These are phyloP conservation scores for Drosophila siamana DNA, from an alignment of 2,888 invertebrate genomes.

Conservation along the genomic window DNA sequence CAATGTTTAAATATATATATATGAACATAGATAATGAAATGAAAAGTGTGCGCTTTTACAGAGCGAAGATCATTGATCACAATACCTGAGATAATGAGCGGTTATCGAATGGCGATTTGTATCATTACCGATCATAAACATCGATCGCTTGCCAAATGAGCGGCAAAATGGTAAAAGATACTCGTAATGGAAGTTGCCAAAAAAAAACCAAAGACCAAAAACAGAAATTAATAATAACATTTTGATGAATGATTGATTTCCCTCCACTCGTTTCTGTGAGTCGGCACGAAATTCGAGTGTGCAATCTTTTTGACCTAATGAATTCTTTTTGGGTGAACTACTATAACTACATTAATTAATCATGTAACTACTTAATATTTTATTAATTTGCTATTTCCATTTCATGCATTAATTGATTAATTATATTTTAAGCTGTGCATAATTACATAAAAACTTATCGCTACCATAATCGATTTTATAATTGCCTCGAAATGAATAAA, in stretches of 20 bases:
- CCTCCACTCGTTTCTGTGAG: constrained; percentile 16
- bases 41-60: constrained; percentile 33
- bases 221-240: constrained; percentile 31
- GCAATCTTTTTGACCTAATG: constrained; percentile 9
- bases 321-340: constrained; percentile 4
- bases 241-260: constrained; percentile 52
- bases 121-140: constrained; percentile 40
- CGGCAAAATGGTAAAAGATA: constrained; percentile 23
- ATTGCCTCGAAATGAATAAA: neutral
- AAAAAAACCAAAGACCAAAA: constrained; percentile 1
- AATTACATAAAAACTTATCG: neutral
- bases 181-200: constrained; percentile 22
- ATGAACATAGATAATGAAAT: constrained; percentile 31
- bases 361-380: neutral
- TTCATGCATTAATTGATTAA: neutral
- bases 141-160: constrained; percentile 42
- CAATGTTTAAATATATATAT: constrained; percentile 13
- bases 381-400: neutral
- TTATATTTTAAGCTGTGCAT: neutral
- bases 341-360: neutral
- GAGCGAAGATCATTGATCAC: constrained; percentile 44
- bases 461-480: neutral
- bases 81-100: constrained; percentile 66
- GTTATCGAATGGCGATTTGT: constrained; percentile 58
- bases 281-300: constrained; percentile 1